Base-by-base conservation (phyloP, 1,140 invertebrate genomes). In the Notospermus geniculatus region DNA sequence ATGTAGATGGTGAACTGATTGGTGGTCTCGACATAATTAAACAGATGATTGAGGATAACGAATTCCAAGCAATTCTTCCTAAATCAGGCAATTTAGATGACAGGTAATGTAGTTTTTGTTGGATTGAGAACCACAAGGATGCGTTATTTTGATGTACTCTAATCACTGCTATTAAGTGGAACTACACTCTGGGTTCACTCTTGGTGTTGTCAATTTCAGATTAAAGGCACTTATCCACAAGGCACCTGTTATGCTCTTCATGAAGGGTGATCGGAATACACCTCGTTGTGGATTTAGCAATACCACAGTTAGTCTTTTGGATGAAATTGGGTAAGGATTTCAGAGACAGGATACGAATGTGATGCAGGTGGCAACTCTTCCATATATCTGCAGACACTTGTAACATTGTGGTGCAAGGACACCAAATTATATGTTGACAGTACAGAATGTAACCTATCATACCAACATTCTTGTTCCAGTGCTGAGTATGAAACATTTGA, bases 21-120 rank as follows among this genome's bases (percentile, higher is more conserved):
- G 97, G 97, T 23, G 97, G 97, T 29, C 83, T 98, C 65, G 97
- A 99, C 80, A 97, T 99, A 70, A 86, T 99, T 39, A 80, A 80
- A 59, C 77, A 80, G 67, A 61, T 80, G 46, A 71, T 73, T 0
- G 77, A 77, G 60, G 69, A 70, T 11, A 73, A 73, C 23, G 77
- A 80, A 59, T 64, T 80, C 19, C 58, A 76, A 58, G 59, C 66
- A 25, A 62, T 71, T 30, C 65, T 78, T 28, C 78, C 76, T 4
- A 63, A 69, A 59, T 61, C 66, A 54, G 60, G 63, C n/a, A 66
- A 68, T 29, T 55, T 78, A 1, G 70, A 77, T 39, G 70, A 69
- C 57, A 75, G 74, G 75, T 76, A 53, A n/a, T n/a, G n/a, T n/a
- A n/a, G n/a, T n/a, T n/a, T n/a, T n/a, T n/a, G n/a, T n/a, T n/a